Base-by-base conservation (phyloP, 2,797 vertebrate species). In the Periophthalmus magnuspinnatus region DNA sequence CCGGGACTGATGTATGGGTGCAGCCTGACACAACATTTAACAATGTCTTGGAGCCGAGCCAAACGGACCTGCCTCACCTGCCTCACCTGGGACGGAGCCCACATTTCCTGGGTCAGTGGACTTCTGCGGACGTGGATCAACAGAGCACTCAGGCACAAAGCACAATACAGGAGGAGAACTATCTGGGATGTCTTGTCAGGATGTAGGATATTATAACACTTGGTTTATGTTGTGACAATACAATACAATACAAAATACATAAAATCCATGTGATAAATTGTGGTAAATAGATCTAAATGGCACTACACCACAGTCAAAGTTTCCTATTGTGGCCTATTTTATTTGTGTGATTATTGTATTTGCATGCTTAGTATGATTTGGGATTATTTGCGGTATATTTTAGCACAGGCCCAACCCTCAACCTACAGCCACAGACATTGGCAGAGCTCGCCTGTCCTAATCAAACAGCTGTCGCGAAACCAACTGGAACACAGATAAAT, bases 21-120 rank as follows among this genome's bases (percentile, higher is more conserved):
- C 41, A 74, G 50, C 55, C 36, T 47, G 33, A 70, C 45, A 34
- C 67, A 21, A 67, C 16, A 74, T 56, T 68, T 32, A 70, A 57
- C 54, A 24, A 10, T 48, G 36, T 65, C 55, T 61, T 65, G 67
- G 62, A 74, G 54, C 59, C 1, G 5, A 60, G 64, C 48, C 57
- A 75, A 50, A 48, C 38, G 58, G 67, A 71, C 45, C 0, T 58
- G 67, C 62, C 60, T 54, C 57, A 71, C 41, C 0, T 58, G 67
- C 65, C 61, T 48, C 57, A 68, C 62, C 34, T 16, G 55, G 11
- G 21, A 68, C 68, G 10, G 64, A 69, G 24, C 63, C 24, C 16
- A 72, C 33, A 72, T 45, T 41, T 66, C 58, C 13, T 21, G 69
- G 54, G 69, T 74, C 69, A 68, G 58, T 59, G 36, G 55, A 67